These are phyloP conservation scores for Rhynchotus rufescens DNA, from an alignment of 2,797 vertebrate species.

Conservation along the genomic window DNA sequence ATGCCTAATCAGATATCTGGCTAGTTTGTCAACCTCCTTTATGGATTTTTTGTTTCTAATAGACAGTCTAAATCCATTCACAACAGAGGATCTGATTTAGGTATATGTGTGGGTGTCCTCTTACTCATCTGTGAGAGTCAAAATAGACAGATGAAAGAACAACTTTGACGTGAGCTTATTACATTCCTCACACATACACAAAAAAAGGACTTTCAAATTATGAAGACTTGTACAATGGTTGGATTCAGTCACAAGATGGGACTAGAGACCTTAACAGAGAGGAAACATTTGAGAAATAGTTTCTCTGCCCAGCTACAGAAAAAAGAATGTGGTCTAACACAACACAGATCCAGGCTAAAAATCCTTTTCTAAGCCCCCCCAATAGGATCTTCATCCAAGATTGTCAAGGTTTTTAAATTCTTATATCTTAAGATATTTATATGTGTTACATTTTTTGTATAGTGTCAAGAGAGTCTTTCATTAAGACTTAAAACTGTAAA, in stretches of 20 bases:
- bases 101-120: slow-evolving; percentile 14
- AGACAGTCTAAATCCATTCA: slow-evolving; percentile 72
- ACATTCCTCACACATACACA: not conserved
- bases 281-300: not conserved
- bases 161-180: slow-evolving; percentile 51
- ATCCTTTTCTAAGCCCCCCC: not conserved
- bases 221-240: not conserved
- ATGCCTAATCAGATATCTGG: slow-evolving; percentile 80
- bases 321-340: not conserved
- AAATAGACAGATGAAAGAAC: slow-evolving; percentile 50
- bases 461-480: not conserved
- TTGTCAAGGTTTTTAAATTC: not conserved
- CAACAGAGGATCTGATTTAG: slow-evolving; percentile 72
- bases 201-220: not conserved
- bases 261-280: not conserved
- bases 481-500: not conserved
- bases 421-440: not conserved
- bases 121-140: slow-evolving; percentile 32
- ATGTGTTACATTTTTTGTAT: not conserved
- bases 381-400: not conserved
- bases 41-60: slow-evolving; percentile 61
- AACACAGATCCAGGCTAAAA: not conserved
- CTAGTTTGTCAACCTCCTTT: slow-evolving; percentile 77
- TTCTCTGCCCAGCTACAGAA: not conserved
- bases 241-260: not conserved